A percentile compares a stretch with the other conserved stretches of the same genome.
phyloP scores from a whole-genome alignment of 2,888 invertebrate species.

The Lepidochrysops patricia region DNA sequence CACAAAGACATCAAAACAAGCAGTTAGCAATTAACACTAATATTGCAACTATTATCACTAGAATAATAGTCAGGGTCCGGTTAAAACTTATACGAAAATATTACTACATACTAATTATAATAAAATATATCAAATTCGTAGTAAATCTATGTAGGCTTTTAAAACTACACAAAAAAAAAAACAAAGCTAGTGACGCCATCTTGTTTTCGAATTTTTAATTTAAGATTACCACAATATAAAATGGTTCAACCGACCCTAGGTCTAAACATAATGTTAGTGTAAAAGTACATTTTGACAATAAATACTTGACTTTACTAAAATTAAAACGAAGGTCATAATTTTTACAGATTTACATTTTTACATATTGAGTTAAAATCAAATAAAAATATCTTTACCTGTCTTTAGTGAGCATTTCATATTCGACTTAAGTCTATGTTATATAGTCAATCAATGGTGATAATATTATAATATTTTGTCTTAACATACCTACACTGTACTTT shows the following conservation, averaged over 20 bases:
- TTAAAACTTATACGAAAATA: slow-evolving; percentile 7
- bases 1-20: slow-evolving; percentile 24
- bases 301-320: slow-evolving; percentile 24
- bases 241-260: slow-evolving; percentile 13
- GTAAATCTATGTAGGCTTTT: neutral
- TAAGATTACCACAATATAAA: slow-evolving; percentile 16
- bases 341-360: neutral
- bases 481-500: too few species aligned
- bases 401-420: neutral
- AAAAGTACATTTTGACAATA: neutral
- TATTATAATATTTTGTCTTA: too few species aligned
- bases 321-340: neutral
- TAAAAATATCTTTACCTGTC: neutral
- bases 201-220: neutral
- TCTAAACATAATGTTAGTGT: slow-evolving; percentile 17
- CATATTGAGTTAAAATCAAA: neutral
- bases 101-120: neutral
- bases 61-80: slow-evolving; percentile 31
- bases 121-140: neutral
- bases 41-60: slow-evolving; percentile 73
- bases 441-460: too few species aligned
- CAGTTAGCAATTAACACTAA: slow-evolving; percentile 49
- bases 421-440: neutral
- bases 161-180: neutral
- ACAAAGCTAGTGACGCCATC: slow-evolving; percentile 4